These are phyloP conservation scores for Clamator glandarius DNA, from an alignment of 2,797 vertebrate genomes.

Conservation along the genomic window DNA sequence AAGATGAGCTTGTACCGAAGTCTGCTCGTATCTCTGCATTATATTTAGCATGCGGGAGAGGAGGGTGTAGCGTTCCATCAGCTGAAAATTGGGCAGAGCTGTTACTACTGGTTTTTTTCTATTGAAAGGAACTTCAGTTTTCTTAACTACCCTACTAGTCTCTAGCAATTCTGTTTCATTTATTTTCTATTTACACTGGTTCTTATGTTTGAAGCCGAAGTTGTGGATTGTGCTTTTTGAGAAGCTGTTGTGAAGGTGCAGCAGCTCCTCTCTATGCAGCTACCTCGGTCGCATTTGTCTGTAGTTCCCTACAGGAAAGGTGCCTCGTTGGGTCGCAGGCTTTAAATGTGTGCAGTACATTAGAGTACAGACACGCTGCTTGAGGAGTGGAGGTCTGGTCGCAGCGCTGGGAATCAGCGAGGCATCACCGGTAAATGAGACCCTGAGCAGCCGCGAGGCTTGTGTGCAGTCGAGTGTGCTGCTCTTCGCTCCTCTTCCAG, in stretches of 20 bases:
- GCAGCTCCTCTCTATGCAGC: background rate
- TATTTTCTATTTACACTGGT: background rate
- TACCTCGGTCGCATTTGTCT: background rate
- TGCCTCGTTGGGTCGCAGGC: background rate
- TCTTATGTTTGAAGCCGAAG: background rate
- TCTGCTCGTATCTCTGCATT: background rate
- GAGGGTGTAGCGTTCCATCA: background rate
- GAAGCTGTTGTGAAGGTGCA: background rate
- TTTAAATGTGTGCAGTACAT: background rate
- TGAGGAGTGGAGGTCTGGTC: background rate
- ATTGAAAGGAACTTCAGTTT: background rate
- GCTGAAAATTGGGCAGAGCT: background rate
- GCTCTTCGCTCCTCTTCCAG: background rate
- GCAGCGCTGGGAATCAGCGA: background rate
- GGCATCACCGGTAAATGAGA: background rate
- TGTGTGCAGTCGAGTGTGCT: background rate
- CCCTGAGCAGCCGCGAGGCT: background rate
- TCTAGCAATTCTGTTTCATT: background rate
- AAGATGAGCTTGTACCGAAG: background rate
- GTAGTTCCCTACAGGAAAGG: background rate
- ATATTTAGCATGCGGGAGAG: background rate
- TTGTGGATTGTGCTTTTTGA: background rate
- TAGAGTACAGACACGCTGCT: background rate
- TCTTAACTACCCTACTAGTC: background rate
- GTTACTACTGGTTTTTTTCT: background rate